phyloP scores from a whole-genome alignment of 2,113 vertebrate species.

The Tyrannus savana region DNA sequence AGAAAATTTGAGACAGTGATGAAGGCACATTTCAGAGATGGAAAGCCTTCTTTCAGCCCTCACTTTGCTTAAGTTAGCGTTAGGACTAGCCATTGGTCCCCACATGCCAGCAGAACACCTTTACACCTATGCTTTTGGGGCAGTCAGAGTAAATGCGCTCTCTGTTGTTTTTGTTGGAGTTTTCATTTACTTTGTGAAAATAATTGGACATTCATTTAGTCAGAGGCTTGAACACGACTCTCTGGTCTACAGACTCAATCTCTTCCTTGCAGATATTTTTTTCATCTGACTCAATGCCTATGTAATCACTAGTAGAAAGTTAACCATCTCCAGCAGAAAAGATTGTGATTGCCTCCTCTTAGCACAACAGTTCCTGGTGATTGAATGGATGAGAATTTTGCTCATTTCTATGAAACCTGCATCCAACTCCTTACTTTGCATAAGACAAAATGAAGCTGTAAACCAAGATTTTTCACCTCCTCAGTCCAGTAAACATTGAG shows the following conservation, averaged over 20 bases:
- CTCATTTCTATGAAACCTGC: not conserved
- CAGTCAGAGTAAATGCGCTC: not conserved
- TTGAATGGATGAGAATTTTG: not conserved
- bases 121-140: not conserved
- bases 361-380: not conserved
- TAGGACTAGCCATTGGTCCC: not conserved
- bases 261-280: not conserved
- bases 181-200: not conserved
- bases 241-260: not conserved
- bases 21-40: not conserved
- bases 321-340: not conserved
- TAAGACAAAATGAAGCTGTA: not conserved
- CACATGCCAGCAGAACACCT: accelerated
- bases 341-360: not conserved
- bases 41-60: not conserved
- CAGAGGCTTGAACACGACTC: not conserved
- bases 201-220: not conserved
- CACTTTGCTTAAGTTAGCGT: not conserved
- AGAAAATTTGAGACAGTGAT: not conserved
- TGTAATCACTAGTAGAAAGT: not conserved
- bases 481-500: not conserved
- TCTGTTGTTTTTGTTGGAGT: not conserved
- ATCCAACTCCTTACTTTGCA: not conserved
- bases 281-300: not conserved
- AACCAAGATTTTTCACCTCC: not conserved